Base-by-base conservation (phyloP, 2,113 vertebrate species). In the Halichoeres trimaculatus region DNA sequence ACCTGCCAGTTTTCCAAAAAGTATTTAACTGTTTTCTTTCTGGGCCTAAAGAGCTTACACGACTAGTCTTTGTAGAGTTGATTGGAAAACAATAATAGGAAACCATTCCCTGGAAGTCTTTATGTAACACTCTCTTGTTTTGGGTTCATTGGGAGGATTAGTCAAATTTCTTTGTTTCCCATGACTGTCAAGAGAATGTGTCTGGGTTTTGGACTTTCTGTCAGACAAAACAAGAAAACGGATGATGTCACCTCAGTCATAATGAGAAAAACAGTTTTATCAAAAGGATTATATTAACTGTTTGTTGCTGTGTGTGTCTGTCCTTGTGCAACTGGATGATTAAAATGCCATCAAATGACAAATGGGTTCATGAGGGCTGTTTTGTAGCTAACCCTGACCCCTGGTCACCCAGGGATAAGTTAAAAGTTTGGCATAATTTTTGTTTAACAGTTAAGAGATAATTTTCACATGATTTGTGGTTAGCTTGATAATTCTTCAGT, bases 331-430 rank as follows among this genome's bases (percentile, higher is more conserved):
- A 17, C 60, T 19, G 20, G 22, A 26, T 0, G 20, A 43, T 24
- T 10, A 62, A 23, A 16, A 54, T 56, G 9, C 61, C 24, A 2
- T 24, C 24, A 26, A 43, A 68, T 17, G 26, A 40, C 40, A 19
- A 40, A 12, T n/a, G 22, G 65, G 57, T 41, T 4, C 2, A 14
- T 10, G 16, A 51, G 0, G 22, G 16, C 47, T 26, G 56, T 43
- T 66, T 50, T n/a, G 14, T 23, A 43, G 10, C 26, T 36, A 20
- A 36, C 50, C 57, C 48, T 71, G 35, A 71, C 47, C 36, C 53
- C 12, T 62, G 38, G 45, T 14, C 19, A 23, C 22, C 8, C 13
- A 7, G 2, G 4, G 38, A 47, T 47, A 3, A 36, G 24, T 36
- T 19, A 23, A 54, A 24, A n/a, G 8, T 8, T 6, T 35, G 1